These are phyloP conservation scores for Riptortus pedestris DNA, from an alignment of 1,140 invertebrate species.

Conservation along the genomic window DNA sequence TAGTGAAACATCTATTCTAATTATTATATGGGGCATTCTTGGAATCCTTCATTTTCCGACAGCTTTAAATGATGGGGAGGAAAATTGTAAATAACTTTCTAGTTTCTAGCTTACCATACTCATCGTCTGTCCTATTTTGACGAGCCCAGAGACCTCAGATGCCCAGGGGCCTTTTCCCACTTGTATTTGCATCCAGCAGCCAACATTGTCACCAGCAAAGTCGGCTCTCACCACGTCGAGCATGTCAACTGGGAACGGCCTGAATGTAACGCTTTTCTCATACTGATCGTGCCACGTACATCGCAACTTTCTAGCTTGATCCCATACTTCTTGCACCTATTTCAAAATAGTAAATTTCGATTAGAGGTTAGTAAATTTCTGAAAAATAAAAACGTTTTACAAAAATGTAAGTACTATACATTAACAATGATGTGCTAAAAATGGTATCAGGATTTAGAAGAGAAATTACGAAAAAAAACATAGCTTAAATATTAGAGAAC, in stretches of 20 bases:
- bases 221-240: conserved; percentile 85
- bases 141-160: conserved; percentile 85
- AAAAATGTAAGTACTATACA: too few species aligned
- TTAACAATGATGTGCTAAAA: too few species aligned
- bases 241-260: conserved; percentile 90
- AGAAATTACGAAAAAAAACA: too few species aligned
- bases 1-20: too few species aligned
- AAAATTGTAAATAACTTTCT: too few species aligned
- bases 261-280: conserved; percentile 85
- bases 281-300: conserved; percentile 94
- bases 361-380: background rate
- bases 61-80: too few species aligned
- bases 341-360: conserved; percentile 1
- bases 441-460: too few species aligned
- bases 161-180: conserved; percentile 91
- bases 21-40: too few species aligned
- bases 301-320: conserved; percentile 64
- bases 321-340: conserved; percentile 64
- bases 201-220: conserved; percentile 86
- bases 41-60: too few species aligned
- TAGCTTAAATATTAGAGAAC: too few species aligned
- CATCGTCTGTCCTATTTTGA: conserved; percentile 92
- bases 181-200: conserved; percentile 95
- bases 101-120: conserved; percentile 59
- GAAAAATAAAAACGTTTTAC: too few species aligned